A percentile compares a stretch with the other conserved stretches of the same genome.
phyloP scores from a whole-genome alignment of 1,140 invertebrate genomes.

The Galendromus occidentalis region DNA sequence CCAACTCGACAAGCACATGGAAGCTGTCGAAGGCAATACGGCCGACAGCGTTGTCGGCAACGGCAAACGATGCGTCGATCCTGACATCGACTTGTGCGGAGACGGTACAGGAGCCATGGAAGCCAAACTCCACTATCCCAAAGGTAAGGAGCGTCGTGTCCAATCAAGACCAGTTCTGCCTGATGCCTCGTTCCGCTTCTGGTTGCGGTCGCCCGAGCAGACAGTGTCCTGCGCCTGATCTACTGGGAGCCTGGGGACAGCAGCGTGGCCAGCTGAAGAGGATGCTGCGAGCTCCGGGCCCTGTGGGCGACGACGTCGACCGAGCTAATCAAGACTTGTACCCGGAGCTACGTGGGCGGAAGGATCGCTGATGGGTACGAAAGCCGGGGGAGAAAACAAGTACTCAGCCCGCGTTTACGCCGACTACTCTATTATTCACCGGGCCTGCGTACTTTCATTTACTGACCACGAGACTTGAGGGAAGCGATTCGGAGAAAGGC shows the following conservation, averaged over 20 bases:
- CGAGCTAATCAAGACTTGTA: too few relatives aligned
- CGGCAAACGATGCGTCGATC: conserved; percentile 77
- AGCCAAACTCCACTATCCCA: conserved; percentile 83
- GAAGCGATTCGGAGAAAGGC: too few relatives aligned
- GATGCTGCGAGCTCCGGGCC: too few relatives aligned
- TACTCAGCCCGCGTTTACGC: too few relatives aligned
- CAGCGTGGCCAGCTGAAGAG: background rate
- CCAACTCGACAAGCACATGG: conserved; percentile 27
- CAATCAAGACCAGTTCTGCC: background rate
- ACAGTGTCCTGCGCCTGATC: background rate
- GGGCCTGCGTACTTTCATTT: too few relatives aligned
- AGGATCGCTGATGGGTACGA: too few relatives aligned
- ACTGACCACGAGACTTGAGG: too few relatives aligned
- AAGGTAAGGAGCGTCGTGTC: conserved; percentile 35
- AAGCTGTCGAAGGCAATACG: conserved; percentile 19
- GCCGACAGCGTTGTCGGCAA: conserved; percentile 41
- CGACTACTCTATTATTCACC: too few relatives aligned
- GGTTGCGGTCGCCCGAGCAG: background rate
- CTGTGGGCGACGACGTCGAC: too few relatives aligned
- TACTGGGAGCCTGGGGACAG: background rate
- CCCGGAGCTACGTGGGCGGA: too few relatives aligned
- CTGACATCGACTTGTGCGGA: conserved; percentile 85
- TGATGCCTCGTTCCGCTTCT: background rate
- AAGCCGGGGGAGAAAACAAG: background rate
- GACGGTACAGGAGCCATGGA: conserved; percentile 74